Base-by-base conservation (phyloP, 2,888 invertebrate genomes). In the Drosophila anomalipes region DNA sequence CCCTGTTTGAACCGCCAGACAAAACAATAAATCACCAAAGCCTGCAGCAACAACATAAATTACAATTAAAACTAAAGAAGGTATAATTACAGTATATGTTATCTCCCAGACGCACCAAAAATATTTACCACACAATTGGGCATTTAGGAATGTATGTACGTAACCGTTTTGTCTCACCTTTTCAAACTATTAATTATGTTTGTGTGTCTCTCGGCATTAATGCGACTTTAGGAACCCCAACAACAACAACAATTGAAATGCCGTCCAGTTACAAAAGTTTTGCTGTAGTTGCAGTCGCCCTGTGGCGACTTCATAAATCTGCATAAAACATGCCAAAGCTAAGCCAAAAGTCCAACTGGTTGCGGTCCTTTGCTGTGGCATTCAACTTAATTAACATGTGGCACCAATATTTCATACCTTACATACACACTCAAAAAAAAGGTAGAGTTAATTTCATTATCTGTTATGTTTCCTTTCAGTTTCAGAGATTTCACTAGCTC, bases 341-440 rank as follows among this genome's bases (percentile, higher is more conserved):
- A 52, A 54, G 72, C 49, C 52, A 51, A 66, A 65, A 65, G 69
- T 76, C 54, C 63, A 57, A 64, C 69, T 44, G 22, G 53, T 59
- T 65, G 58, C 65, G 56, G 54, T 60, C 57, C 66, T 62, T 64
- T 81, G 66, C 70, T 74, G 71, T 74, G 53, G 70, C 61, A 54
- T 69, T 64, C 67, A 70, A 75, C 83, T 87, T 89, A 89, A 86
- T 87, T 87, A 86, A 86, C 85, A 89, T 80, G 78, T 74, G 74
- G 60, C 72, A 68, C 58, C 54, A 68, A 82, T 83, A 82, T 80
- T 69, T 83, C 75, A 77, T 79, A 30, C 54, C 56, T 70, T 51
- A 33, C 57, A 19, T 44, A 39, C 56, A 44, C 44, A 41, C n/a
- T 41, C n/a, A 32, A 58, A 22, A 22, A 37, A 28, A 28, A 28